Evolutionary conservation across 2,797 vertebrate species (phyloP).

Genomic region (Malurus leucopterus): DNA sequence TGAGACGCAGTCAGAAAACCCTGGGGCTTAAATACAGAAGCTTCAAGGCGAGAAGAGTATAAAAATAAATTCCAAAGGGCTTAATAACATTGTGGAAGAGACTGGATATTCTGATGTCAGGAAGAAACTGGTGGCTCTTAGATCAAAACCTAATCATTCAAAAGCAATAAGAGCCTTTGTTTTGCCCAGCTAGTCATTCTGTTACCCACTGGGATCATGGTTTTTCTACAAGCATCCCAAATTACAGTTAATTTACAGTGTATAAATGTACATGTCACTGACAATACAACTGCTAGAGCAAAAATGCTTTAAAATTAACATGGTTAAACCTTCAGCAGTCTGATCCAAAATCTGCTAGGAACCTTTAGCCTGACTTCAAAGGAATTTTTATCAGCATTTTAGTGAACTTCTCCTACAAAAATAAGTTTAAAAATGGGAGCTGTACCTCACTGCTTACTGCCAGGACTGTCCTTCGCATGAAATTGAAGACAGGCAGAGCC

Average conservation of each 20-base stretch:
- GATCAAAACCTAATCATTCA: constrained; percentile 43
- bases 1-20: constrained; percentile 39
- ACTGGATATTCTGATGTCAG: constrained; percentile 42
- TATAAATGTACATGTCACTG: neutral
- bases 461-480: neutral
- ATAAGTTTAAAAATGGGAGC: neutral
- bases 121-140: constrained; percentile 37
- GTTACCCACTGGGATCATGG: neutral
- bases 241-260: neutral
- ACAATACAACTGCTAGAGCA: neutral
- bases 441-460: neutral
- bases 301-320: neutral
- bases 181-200: constrained; percentile 18
- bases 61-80: constrained; percentile 62
- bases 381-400: neutral
- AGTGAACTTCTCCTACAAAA: neutral
- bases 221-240: neutral
- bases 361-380: constrained; percentile 17
- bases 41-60: constrained; percentile 35
- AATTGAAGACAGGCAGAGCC: neutral
- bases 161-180: constrained; percentile 26
- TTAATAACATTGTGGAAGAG: constrained; percentile 48
- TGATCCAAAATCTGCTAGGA: constrained; percentile 25
- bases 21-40: constrained; percentile 42
- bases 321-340: neutral